These are phyloP conservation scores for Mixornis gularis DNA, from an alignment of 2,113 vertebrate genomes.

Conservation along the genomic window DNA sequence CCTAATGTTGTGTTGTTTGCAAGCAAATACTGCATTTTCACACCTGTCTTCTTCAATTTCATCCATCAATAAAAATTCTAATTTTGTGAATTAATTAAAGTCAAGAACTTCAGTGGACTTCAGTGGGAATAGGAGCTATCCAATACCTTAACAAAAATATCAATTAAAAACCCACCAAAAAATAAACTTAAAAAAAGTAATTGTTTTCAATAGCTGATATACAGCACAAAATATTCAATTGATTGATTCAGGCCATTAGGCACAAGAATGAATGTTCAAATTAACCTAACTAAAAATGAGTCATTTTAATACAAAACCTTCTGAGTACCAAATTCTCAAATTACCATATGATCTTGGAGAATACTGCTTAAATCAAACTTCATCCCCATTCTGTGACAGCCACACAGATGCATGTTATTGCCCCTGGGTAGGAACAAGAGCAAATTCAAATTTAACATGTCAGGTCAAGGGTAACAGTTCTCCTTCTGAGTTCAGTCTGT, in stretches of 20 bases:
- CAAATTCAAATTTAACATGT: neutral
- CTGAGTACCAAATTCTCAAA: neutral
- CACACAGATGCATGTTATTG: neutral
- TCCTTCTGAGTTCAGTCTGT: neutral
- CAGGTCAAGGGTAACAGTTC: neutral
- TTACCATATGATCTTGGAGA: neutral
- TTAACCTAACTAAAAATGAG: neutral
- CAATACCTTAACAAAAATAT: neutral
- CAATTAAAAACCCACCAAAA: neutral
- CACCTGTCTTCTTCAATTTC: neutral
- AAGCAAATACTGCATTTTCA: neutral
- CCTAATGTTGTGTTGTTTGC: neutral
- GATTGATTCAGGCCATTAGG: neutral
- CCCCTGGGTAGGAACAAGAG: neutral
- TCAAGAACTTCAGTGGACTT: neutral
- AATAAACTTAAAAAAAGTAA: neutral
- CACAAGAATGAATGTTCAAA: neutral
- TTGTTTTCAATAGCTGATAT: neutral
- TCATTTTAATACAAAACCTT: neutral
- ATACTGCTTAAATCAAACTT: neutral
- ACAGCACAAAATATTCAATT: neutral
- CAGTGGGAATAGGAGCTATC: neutral
- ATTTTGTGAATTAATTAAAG: neutral
- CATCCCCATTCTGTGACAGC: neutral
- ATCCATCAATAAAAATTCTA: neutral